Base-by-base conservation (phyloP, 1,140 invertebrate genomes). In the Antheraea mylitta region DNA sequence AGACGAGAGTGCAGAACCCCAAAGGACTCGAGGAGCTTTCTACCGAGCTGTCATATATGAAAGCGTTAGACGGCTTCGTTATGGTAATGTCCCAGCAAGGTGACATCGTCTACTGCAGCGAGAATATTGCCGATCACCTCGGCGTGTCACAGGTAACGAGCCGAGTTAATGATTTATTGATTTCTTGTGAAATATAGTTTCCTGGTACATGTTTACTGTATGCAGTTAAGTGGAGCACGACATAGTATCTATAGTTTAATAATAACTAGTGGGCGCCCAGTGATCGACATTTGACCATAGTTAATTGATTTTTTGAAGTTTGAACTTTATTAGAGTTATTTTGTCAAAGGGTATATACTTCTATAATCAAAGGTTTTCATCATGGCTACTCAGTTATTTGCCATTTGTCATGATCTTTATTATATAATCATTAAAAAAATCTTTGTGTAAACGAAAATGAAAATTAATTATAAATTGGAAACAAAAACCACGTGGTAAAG, bases 31-130 rank as follows among this genome's bases (percentile, higher is more conserved):
- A 92, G 68, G 89, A 92, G 42, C 73, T 90, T 64, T 83, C 85
- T 11, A 87, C 93, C 68, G 95, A 96, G 79, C 87, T 94, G 60
- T 88, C 95, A 0, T 95, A 95, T 80, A 93, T 96, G 72, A 95
- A 97, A 92, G 96, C 97, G 4, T 87, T 99, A 67, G 97, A 98
- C 84, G 98, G 98, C 3, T 98, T 99, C 89, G 93, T 98, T 22
- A 78, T 99, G 68, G 96, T 97, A 19, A 83, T 98, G 10, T 97
- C 97, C 0, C 95, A 95, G 72, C 97, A 98, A 76, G 98, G 98
- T 11, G 97, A 98, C 83, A 96, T 99, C 76, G 94, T 98, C 10
- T 99, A 97, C 90, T 94, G 98, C 62, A 98, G 98, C 7, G 97
- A 98, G 83, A 98, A 98, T 82, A 96, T 99, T 66, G 95, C 95